Base-by-base conservation (phyloP, 2,113 vertebrate species). In the Candoia aspera region DNA sequence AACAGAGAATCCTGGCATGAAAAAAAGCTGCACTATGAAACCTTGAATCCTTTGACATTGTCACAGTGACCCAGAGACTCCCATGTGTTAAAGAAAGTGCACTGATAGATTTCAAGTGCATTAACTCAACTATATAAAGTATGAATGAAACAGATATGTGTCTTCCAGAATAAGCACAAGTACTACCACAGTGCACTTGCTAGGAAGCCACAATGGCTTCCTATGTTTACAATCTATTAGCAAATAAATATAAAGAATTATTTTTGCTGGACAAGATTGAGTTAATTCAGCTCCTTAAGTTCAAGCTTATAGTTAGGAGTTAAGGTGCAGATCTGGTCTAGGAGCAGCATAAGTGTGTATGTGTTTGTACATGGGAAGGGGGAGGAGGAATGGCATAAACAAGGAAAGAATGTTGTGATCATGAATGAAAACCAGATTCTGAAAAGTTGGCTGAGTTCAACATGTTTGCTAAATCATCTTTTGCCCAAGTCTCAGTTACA, bases 391-490 rank as follows among this genome's bases (percentile, higher is more conserved):
- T 92, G 87, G 68, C 90, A 55, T 95, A 97, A 97, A 96, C 93
- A 96, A 95, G 94, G 73, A 94, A 96, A 91, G 94, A 94, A 96
- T 97, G 93, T 88, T 95, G 60, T 57, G 92, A 94, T 53, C 87
- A 83, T 84, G 93, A 93, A 95, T 94, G 84, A 92, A 93, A 96
- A 97, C 95, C 93, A 95, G 95, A 95, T 95, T 96, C 84, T 54
- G 94, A 96, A 93, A 73, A 62, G 57, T 73, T 92, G 21, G 94
- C 90, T 95, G 95, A 96, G 95, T 95, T 90, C 93, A 94, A 62
- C 91, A 93, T 86, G 73, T 24, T 91, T 73, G 68, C 33, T 83
- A 84, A 92, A 95, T 95, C 93, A 93, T 91, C 93, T 96, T 93
- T 68, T 94, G 93, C 92, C 88, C 84, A 93, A 95, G 91, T 90